Evolutionary conservation across 2,888 invertebrate genomes (phyloP), one percentile per base, ranked within the genome.

Genomic region (Leptopterna dolabrata): DNA sequence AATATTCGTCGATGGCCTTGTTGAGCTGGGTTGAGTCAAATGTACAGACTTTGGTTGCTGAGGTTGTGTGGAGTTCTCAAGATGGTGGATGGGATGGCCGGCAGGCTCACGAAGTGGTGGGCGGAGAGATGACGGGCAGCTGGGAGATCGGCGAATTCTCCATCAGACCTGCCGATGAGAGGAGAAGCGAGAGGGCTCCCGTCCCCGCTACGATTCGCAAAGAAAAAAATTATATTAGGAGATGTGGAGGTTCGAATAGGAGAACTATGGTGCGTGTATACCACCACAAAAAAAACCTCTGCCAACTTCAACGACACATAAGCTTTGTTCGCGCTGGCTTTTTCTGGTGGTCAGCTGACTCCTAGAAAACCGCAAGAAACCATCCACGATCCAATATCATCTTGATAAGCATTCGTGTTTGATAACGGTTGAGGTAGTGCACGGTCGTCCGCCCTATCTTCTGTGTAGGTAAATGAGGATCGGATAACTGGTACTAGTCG

Each of bases 141-240:
- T 27, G 78, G 0, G 81, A 29, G 16, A 81, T 30, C 63, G 24
- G 70, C 13, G 83, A 30, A 70, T 29, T 43, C n/a, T 83, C 83
- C 30, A 83, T 83, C 41, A 83, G 19, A 70, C 83, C 83, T 16
- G 83, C 27, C 71, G 83, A 83, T 36, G 81, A 51, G 27, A 51
- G 81, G 43, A 83, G 83, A 6, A 83, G 30, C 14, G 83, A 70
- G 41, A 70, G 83, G 43, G 63, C 11, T 36, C 70, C 83, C 41
- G 0, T 19, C 7, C 45, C 70, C 14, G 70, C 82, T 63, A 70
- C 2, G 51, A 51, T 36, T 13, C 4, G 55, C n/a, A 55, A 55
- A 55, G n/a, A 55, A 24, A 24, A 24, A 55, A 4, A 11, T n/a
- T 6, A 19, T 4, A 9, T 71, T 71, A 24, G 71, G 9, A 70